Base-by-base conservation (phyloP, 2,888 invertebrate genomes). In the Punctoribates punctum region DNA sequence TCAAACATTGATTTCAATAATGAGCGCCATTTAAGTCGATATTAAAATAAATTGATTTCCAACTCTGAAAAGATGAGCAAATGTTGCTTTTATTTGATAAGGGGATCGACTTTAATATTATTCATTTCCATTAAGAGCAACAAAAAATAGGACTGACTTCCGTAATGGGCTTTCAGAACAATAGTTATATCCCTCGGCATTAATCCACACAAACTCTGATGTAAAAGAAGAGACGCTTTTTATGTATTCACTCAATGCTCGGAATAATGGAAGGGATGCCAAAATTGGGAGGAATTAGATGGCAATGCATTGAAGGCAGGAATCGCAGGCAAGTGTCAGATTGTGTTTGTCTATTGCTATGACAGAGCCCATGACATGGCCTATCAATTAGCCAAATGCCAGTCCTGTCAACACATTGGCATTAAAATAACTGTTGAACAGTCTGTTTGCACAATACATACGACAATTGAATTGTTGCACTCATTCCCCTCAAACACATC, bases 361-460 rank as follows among this genome's bases (percentile, higher is more conserved):
- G 75, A 75, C 75, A 75, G 20, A 27, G 27, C 65, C 75, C 42
- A 57, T 62, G 75, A 75, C 75, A 75, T 38, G 48, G 27, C 65
- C 75, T 75, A 75, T 75, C 75, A 75, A 75, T 75, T 75, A 75
- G 75, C 65, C 75, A 72, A 72, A 72, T 72, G 72, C 48, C 15
- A 25, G 38, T 9, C 27, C 29, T 38, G 67, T 17, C 67, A 67
- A 67, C 60, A 42, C 29, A 20, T 15, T 17, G 5, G 9, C 72
- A 72, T 72, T 72, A 72, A 25, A 23, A 48, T 72, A 72, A 72
- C 72, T 72, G 72, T 72, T 72, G 38, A 72, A 72, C 72, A 72
- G 48, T 72, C 23, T 73, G 73, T 60, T 60, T 72, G 72, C 72
- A 72, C 48, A 72, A 27, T 72, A 72, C n/a, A 67, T 20, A 67